Evolutionary conservation across 2,113 vertebrate genomes (phyloP).

Genomic region (Leptobrachium ailaonicum): DNA sequence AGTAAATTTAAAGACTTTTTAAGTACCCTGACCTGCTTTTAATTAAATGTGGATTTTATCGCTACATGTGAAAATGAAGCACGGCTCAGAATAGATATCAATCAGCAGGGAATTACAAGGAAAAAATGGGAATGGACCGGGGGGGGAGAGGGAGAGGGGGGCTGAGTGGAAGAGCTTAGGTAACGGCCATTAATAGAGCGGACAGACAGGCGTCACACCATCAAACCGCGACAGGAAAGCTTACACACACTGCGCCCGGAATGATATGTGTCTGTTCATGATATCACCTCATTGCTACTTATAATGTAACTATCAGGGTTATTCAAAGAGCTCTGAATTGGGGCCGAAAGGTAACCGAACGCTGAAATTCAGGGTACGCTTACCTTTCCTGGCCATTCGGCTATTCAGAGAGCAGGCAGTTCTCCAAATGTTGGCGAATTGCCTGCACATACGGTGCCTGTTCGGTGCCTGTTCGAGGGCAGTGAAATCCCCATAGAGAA

Average conservation of each 20-base stretch:
- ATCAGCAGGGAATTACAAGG: constrained; percentile 27
- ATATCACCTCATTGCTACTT: neutral
- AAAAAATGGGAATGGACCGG: too few species aligned
- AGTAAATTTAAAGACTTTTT: constrained; percentile 49
- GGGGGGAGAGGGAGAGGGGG: neutral
- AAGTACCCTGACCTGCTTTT: constrained; percentile 46
- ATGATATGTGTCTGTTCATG: neutral
- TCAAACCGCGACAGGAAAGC: neutral
- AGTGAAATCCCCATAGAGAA: too few species aligned
- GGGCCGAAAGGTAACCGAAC: too few species aligned
- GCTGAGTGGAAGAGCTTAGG: neutral
- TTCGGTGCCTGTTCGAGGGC: too few species aligned
- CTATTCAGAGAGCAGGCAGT: too few species aligned
- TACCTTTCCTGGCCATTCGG: too few species aligned
- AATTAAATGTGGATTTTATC: constrained; percentile 46
- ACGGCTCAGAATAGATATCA: constrained; percentile 43
- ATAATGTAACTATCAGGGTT: neutral
- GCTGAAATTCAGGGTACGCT: too few species aligned
- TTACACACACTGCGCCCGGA: neutral
- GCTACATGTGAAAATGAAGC: constrained; percentile 33
- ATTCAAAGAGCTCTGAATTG: too few species aligned
- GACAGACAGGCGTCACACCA: neutral
- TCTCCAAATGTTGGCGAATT: too few species aligned
- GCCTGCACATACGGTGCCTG: too few species aligned
- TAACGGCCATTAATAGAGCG: constrained; percentile 2